Conservation (phyloP, 2,113 vertebrate genomes). For the Gnathonemus longibarbis region DNA sequence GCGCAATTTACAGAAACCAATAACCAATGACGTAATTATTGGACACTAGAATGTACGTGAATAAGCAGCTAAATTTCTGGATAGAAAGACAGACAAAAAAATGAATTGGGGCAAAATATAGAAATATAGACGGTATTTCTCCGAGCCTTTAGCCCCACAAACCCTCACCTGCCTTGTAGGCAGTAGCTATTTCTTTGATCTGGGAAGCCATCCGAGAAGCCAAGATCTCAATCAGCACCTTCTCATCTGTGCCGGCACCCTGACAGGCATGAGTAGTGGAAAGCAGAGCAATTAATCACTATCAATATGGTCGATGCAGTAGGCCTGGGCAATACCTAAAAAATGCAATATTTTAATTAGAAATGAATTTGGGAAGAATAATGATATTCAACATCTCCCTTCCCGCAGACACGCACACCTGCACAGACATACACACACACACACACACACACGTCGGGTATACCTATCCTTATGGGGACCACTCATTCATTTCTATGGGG, state of each 20-base stretch:
- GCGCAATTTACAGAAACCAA: neutral
- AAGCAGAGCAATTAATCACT: neutral
- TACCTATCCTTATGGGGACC: no score
- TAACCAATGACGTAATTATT: neutral
- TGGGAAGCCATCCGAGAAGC: constrained; percentile 76
- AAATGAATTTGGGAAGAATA: neutral
- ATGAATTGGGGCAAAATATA: neutral
- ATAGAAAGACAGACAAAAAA: neutral
- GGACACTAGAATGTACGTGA: neutral
- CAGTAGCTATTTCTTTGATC: constrained; percentile 67
- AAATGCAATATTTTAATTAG: neutral
- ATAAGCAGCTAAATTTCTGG: neutral
- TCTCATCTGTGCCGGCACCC: constrained; percentile 88
- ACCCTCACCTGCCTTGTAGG: constrained; percentile 73
- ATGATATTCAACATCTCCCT: neutral
- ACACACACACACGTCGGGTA: neutral
- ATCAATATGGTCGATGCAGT: neutral
- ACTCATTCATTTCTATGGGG: no score
- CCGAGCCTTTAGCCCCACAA: neutral
- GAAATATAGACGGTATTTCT: neutral
- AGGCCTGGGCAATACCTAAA: neutral
- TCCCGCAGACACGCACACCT: neutral
- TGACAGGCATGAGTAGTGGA: constrained; percentile 34
- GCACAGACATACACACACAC: neutral
- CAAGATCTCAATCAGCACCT: constrained; percentile 82